Percentiles rank a stretch among this genome's conserved stretches.
phyloP scores from a whole-genome alignment of 2,797 vertebrate genomes.

The Gymnothorax reevesii region DNA sequence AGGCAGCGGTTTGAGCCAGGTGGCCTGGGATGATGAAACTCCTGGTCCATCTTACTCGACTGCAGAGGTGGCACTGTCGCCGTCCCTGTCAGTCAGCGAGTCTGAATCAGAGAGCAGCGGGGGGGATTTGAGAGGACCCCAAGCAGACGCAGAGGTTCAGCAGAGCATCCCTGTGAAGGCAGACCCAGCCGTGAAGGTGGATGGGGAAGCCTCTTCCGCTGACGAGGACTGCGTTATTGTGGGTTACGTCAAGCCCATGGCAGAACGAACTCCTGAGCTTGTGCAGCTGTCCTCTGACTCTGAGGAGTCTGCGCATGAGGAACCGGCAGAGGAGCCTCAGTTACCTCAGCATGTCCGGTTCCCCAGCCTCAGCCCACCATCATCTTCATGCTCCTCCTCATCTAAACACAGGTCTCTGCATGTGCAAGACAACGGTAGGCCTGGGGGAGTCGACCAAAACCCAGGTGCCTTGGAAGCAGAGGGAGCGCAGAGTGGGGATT shows the following conservation, averaged over 20 bases:
- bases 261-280: conserved; percentile 88
- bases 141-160: conserved; percentile 44
- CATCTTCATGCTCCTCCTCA: conserved; percentile 36
- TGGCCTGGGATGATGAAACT: conserved; percentile 88
- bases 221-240: conserved; percentile 86
- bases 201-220: conserved; percentile 58
- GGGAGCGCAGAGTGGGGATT: neutral
- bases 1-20: conserved; percentile 61
- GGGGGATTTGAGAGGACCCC: conserved; percentile 57
- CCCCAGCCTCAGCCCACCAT: conserved; percentile 64
- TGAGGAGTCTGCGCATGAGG: conserved; percentile 71
- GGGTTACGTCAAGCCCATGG: conserved; percentile 87
- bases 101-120: conserved; percentile 63
- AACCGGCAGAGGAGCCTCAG: conserved; percentile 55
- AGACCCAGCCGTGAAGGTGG: conserved; percentile 45
- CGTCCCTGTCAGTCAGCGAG: conserved; percentile 65
- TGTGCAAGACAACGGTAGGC: conserved; percentile 46
- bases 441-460: neutral
- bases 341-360: conserved; percentile 59
- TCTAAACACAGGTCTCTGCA: conserved; percentile 62
- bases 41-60: conserved; percentile 87
- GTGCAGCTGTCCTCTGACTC: conserved; percentile 88
- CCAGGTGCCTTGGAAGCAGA: neutral
- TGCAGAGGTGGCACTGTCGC: conserved; percentile 68
- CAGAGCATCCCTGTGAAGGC: conserved; percentile 47